phyloP scores from a whole-genome alignment of 30 jellyfish, hydroid and myxozoan genomes.

The Turritopsis rubra region DNA sequence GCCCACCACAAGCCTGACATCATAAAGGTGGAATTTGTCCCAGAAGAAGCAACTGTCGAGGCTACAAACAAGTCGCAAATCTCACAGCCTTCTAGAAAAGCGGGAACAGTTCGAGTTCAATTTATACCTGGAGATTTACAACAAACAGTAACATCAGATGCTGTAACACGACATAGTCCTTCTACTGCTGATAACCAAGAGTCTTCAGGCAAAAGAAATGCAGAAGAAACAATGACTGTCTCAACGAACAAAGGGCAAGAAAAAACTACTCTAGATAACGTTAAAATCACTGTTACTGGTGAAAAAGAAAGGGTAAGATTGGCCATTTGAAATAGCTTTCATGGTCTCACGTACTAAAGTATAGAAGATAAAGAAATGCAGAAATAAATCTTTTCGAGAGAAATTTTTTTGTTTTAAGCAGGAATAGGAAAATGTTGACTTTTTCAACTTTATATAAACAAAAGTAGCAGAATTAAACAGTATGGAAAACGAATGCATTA shows the following conservation, averaged over 20 bases:
- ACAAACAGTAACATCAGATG: conserved; percentile 7
- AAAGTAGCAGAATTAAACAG: too few relatives aligned
- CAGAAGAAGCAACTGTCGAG: conserved; percentile 65
- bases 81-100: conserved; percentile 15
- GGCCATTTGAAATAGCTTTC: not conserved
- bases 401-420: too few relatives aligned
- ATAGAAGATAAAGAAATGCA: too few relatives aligned
- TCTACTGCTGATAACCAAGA: not conserved
- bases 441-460: too few relatives aligned
- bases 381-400: too few relatives aligned
- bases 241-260: conserved; percentile 1
- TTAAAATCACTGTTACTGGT: conserved; percentile 46
- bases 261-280: conserved; percentile 34
- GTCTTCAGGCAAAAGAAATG: not conserved
- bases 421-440: too few relatives aligned
- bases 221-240: not conserved
- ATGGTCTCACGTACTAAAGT: too few relatives aligned
- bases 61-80: conserved; percentile 4
- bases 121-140: conserved; percentile 26
- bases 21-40: conserved; percentile 87
- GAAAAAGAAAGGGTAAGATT: conserved; percentile 6
- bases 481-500: too few relatives aligned
- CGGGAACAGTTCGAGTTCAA: conserved; percentile 35
- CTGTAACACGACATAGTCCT: not conserved
- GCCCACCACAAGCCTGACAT: conserved; percentile 60